Evolutionary conservation across 2,113 vertebrate species (phyloP), one percentile per base, ranked within the genome.

Genomic region (Solea solea): DNA sequence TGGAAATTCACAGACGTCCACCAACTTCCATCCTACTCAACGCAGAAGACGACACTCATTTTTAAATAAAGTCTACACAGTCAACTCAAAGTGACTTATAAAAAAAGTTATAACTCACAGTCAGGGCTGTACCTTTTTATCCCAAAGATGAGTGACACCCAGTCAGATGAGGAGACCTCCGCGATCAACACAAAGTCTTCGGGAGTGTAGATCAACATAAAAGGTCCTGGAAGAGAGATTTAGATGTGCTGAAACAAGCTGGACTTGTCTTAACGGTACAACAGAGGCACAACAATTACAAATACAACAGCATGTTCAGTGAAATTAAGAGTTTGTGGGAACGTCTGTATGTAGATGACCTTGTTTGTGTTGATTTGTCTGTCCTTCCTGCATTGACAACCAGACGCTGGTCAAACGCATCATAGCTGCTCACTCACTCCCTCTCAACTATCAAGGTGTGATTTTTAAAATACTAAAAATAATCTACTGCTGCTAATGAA

Each of bases 231-330:
- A 69, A 51, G 58, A 71, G 64, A 78, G 64, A 95, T 91, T 94
- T 94, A 94, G 94, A 69, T 65, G 94, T 92, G 94, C 93, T 94
- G 93, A 94, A 95, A 95, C 95, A 98, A 98, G 96, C 96, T 96
- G 96, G 96, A 95, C 96, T 97, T 97, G 95, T 91, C 71, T 84
- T 72, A 40, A 58, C 50, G 16, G 50, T 72, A 58, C 70, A 42
- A 69, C 45, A 76, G 21, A 75, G 46, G 51, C 63, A 55, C 34
- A 45, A 65, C 42, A 14, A 64, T 39, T 9, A 41, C 15, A 0
- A 41, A 40, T 11, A 57, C 41, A 49, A 72, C 2, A 59, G 39
- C 64, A 60, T 57, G 46, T 62, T 69, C 9, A 60, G 11, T 62
- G 8, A 70, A 75, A 52, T 41, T 1, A 28, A 21, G 7, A 51